Conservation (phyloP, 1,140 invertebrate genomes). For the Hirudo medicinalis region DNA sequence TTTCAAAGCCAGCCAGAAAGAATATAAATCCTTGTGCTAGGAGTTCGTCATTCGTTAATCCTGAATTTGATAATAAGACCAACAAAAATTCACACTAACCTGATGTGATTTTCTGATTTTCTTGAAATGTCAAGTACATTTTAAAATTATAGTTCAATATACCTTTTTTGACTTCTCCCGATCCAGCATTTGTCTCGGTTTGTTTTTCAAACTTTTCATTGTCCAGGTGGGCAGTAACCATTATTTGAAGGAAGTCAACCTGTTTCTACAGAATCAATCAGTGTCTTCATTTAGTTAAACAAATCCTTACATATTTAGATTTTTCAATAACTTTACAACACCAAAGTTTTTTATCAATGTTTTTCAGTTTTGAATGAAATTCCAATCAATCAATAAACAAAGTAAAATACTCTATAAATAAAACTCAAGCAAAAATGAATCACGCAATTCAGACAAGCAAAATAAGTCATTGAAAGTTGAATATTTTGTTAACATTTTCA, state of each 20-base stretch:
- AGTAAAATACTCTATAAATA: too few relatives aligned
- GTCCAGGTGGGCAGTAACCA: slow-evolving; percentile 26
- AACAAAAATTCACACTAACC: neutral
- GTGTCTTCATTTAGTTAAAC: too few relatives aligned
- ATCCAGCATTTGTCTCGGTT: slow-evolving; percentile 1
- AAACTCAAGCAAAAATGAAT: too few relatives aligned
- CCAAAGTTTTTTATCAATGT: too few relatives aligned
- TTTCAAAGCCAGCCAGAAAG: slow-evolving; percentile 52
- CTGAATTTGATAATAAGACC: neutral
- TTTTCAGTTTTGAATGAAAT: too few relatives aligned
- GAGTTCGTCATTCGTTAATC: slow-evolving; percentile 41
- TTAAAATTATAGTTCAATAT: neutral
- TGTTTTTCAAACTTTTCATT: slow-evolving; percentile 1
- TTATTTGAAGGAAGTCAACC: slow-evolving; percentile 26
- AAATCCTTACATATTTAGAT: too few relatives aligned
- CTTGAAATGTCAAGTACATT: neutral
- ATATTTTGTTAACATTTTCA: neutral
- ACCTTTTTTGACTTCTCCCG: neutral
- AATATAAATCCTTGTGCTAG: slow-evolving; percentile 51
- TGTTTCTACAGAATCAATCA: neutral
- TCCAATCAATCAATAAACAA: too few relatives aligned
- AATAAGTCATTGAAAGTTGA: neutral
- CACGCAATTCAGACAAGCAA: too few relatives aligned
- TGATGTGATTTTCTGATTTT: neutral
- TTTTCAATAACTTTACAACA: too few relatives aligned